Conservation (phyloP, 2,888 invertebrate genomes). For the Platycheirus rosarum region DNA sequence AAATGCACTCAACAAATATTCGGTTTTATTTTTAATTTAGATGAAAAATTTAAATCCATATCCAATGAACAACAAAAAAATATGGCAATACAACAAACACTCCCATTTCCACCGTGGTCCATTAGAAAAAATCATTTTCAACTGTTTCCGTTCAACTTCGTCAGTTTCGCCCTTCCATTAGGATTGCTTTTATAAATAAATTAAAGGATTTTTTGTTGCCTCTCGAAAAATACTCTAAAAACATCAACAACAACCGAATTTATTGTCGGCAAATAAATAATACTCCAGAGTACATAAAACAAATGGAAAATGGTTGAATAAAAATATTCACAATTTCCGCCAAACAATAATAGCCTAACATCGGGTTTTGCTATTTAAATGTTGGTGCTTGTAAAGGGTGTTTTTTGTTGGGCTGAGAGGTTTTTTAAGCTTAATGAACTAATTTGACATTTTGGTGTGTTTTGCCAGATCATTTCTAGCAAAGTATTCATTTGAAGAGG, state of each 20-base stretch:
- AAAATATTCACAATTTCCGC: conserved; percentile 1
- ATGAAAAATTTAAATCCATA: not conserved
- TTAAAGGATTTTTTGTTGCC: not conserved
- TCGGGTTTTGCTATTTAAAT: not conserved
- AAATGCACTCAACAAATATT: too few species aligned
- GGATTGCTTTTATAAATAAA: not conserved
- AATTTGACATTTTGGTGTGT: too few species aligned
- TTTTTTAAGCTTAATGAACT: too few species aligned
- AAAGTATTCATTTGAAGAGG: too few species aligned
- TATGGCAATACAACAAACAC: not conserved
- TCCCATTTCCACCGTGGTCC: not conserved
- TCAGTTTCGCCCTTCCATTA: not conserved
- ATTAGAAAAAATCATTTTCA: not conserved
- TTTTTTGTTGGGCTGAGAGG: too few species aligned
- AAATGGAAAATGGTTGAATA: not conserved
- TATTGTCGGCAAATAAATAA: not conserved
- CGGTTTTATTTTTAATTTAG: too few species aligned
- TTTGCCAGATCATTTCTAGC: too few species aligned
- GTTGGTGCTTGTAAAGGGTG: not conserved
- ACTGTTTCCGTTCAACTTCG: not conserved
- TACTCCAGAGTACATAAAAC: not conserved
- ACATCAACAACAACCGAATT: not conserved
- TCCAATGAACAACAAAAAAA: too few species aligned
- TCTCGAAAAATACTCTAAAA: not conserved
- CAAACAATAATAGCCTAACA: not conserved